phyloP scores from a whole-genome alignment of 2,797 vertebrate species.

The Poecilia velifera region DNA sequence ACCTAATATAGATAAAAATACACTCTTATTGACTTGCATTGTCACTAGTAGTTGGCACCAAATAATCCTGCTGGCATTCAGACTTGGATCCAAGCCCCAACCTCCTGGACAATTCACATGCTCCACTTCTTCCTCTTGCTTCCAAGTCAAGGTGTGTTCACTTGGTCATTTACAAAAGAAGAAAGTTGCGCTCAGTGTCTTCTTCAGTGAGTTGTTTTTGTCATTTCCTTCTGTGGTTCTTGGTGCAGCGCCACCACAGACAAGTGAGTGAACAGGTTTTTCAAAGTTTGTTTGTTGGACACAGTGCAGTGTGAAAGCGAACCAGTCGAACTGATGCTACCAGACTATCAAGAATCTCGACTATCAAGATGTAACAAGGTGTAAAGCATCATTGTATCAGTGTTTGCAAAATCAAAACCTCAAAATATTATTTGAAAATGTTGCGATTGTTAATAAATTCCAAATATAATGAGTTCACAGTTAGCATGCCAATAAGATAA shows the following conservation, averaged over 20 bases:
- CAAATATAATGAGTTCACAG: background rate
- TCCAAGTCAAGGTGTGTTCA: background rate
- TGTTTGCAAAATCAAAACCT: background rate
- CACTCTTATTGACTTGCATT: background rate
- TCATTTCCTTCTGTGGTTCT: too few relatives aligned
- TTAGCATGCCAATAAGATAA: background rate
- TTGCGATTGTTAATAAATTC: background rate
- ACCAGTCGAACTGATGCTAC: too few relatives aligned
- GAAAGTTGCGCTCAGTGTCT: too few relatives aligned
- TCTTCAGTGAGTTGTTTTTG: too few relatives aligned
- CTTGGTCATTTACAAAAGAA: too few relatives aligned
- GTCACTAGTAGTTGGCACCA: background rate
- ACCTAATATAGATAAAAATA: background rate
- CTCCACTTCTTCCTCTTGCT: background rate
- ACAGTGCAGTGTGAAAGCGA: too few relatives aligned
- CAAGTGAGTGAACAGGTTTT: too few relatives aligned
- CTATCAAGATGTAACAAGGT: background rate
- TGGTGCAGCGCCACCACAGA: too few relatives aligned
- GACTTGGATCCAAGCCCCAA: background rate
- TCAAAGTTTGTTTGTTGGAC: too few relatives aligned
- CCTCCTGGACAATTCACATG: background rate
- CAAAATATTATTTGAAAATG: background rate
- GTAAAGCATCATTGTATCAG: background rate
- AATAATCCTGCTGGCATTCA: background rate
- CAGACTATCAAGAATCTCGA: background rate